These are phyloP conservation scores for Spicauda simplicius DNA, from an alignment of 2,888 invertebrate species.

Conservation along the genomic window DNA sequence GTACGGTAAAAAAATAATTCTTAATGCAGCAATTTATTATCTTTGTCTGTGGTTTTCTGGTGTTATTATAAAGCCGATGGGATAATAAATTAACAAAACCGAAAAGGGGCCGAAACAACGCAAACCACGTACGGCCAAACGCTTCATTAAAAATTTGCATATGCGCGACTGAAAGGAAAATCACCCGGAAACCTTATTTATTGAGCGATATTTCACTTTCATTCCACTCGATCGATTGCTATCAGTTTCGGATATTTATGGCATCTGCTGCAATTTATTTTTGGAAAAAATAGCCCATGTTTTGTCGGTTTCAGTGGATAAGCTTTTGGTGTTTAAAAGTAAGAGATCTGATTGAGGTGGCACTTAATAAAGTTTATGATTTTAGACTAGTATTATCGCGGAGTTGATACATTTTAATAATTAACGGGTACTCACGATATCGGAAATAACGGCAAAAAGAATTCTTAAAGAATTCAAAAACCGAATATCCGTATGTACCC, in stretches of 20 bases:
- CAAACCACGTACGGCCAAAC: conserved; percentile 53
- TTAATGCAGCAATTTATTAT: background rate
- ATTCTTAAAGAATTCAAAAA: no score
- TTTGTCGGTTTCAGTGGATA: background rate
- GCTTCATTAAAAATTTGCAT: conserved; percentile 64
- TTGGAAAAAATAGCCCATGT: conserved; percentile 6
- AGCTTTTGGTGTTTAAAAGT: no score
- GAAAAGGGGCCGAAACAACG: conserved; percentile 53
- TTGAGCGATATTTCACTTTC: conserved; percentile 51
- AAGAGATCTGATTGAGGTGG: no score
- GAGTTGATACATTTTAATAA: no score
- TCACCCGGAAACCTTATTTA: conserved; percentile 44
- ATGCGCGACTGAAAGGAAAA: conserved; percentile 50
- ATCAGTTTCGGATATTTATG: conserved; percentile 25
- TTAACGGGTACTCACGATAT: no score
- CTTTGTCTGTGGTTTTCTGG: background rate
- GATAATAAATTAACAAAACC: conserved; percentile 60
- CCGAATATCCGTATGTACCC: no score
- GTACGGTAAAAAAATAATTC: background rate
- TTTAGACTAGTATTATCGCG: no score
- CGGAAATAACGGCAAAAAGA: no score
- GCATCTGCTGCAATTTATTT: background rate
- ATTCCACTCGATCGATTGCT: conserved; percentile 40
- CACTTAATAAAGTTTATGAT: no score
- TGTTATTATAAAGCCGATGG: conserved; percentile 54